These are phyloP conservation scores for Archips xylosteana DNA, from an alignment of 2,888 invertebrate genomes.

Conservation along the genomic window DNA sequence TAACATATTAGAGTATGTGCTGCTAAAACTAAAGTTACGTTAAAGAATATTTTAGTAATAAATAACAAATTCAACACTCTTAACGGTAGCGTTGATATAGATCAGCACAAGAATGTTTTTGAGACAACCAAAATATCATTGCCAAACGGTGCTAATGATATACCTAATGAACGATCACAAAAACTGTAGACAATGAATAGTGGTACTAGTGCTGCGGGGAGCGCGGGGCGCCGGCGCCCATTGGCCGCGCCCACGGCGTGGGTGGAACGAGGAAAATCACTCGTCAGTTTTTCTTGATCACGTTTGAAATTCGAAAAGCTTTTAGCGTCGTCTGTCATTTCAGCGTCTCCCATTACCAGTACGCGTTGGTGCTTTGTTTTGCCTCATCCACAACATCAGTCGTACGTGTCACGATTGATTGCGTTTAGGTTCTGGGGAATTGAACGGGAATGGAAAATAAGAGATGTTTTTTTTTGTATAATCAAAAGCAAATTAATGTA, in stretches of 20 bases:
- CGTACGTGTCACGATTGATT: constrained; percentile 68
- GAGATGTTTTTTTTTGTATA: background rate
- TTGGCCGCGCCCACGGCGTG: constrained; percentile 78
- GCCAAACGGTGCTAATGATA: constrained; percentile 29
- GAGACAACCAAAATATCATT: constrained; percentile 19
- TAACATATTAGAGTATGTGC: background rate
- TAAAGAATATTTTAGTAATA: background rate
- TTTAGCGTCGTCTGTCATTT: constrained; percentile 79
- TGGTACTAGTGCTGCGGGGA: constrained; percentile 56
- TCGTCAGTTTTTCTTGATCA: constrained; percentile 67
- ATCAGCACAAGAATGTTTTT: background rate
- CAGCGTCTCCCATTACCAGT: constrained; percentile 56
- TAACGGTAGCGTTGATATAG: too few relatives aligned
- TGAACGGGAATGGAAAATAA: constrained; percentile 1
- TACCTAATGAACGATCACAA: constrained; percentile 29
- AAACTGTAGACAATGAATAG: constrained; percentile 46
- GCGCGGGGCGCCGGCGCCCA: constrained; percentile 63
- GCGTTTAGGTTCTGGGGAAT: constrained; percentile 55
- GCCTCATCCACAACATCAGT: constrained; percentile 60
- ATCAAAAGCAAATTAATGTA: background rate
- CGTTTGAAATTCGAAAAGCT: constrained; percentile 75
- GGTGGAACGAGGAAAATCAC: constrained; percentile 76
- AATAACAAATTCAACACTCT: background rate
- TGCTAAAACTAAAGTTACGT: background rate
- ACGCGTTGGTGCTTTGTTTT: constrained; percentile 56